A percentile compares a stretch with the other conserved stretches of the same genome.
These are phyloP conservation scores for Melanargia galathea DNA, from an alignment of 2,888 invertebrate genomes.

Conservation along the genomic window DNA sequence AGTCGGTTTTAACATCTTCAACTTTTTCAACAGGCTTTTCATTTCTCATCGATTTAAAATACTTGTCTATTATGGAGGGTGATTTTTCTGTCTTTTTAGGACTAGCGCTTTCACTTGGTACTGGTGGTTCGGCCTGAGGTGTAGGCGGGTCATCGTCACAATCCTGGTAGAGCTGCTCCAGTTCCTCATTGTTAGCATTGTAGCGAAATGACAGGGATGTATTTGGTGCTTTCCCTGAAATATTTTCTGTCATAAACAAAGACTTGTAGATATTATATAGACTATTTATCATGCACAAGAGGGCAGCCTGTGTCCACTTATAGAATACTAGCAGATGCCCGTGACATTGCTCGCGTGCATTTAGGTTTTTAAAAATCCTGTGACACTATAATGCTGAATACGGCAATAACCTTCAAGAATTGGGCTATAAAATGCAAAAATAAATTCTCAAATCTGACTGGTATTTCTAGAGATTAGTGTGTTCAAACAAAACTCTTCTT, in stretches of 20 bases:
- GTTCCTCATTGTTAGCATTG: constrained; percentile 88
- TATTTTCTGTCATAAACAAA: constrained; percentile 10
- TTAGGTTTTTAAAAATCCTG: too few species aligned
- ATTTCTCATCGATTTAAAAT: constrained; percentile 71
- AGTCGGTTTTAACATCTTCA: constrained; percentile 58
- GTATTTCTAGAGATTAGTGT: too few species aligned
- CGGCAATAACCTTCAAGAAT: too few species aligned
- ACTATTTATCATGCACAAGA: too few species aligned
- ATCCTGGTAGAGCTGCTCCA: constrained; percentile 85
- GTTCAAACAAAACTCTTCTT: too few species aligned
- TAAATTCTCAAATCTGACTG: too few species aligned
- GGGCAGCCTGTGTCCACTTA: too few species aligned
- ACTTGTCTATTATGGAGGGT: constrained; percentile 75
- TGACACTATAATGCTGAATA: too few species aligned
- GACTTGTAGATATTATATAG: not conserved
- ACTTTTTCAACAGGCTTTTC: constrained; percentile 61
- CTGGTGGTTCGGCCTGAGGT: constrained; percentile 71
- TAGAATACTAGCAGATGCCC: too few species aligned
- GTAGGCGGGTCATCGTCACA: constrained; percentile 83
- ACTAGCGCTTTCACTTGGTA: constrained; percentile 65
- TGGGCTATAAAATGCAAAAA: too few species aligned
- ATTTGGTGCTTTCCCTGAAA: constrained; percentile 73
- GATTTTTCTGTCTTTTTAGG: constrained; percentile 74
- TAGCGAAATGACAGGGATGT: constrained; percentile 85
- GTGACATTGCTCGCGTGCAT: too few species aligned